A percentile compares a stretch with the other conserved stretches of the same genome.
Evolutionary conservation across 2,888 invertebrate species (phyloP).

Genomic region (Campopleginae sp.): DNA sequence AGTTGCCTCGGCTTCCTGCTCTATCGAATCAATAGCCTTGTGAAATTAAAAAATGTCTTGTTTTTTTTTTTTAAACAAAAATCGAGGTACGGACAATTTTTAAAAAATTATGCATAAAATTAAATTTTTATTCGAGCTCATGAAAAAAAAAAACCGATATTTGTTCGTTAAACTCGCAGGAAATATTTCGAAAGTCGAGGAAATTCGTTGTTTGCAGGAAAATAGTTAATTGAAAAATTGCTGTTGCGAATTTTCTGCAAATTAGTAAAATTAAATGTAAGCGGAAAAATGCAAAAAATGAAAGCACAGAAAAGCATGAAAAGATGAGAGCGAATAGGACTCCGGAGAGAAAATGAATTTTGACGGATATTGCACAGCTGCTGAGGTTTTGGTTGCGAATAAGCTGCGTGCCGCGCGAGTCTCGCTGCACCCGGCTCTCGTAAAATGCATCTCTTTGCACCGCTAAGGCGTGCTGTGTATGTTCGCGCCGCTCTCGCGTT

Average conservation of each 20-base stretch:
- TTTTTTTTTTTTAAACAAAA: not conserved
- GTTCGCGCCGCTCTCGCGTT: not conserved
- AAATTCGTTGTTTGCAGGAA: not conserved
- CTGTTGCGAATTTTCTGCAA: not conserved
- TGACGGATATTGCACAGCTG: constrained; percentile 49
- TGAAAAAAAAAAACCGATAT: not conserved
- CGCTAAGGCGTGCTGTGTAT: constrained; percentile 14
- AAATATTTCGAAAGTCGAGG: not conserved
- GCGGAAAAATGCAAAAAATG: not conserved
- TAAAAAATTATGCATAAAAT: too few species aligned
- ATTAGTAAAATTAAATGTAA: not conserved
- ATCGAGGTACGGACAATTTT: too few species aligned
- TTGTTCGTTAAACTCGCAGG: too few species aligned
- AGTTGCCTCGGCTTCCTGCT: not conserved
- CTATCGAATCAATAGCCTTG: not conserved
- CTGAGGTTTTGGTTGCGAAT: constrained; percentile 43
- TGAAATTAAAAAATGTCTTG: not conserved
- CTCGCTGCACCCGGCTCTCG: constrained; percentile 60
- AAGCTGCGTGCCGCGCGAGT: constrained; percentile 33
- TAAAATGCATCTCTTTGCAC: constrained; percentile 58
- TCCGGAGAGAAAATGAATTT: constrained; percentile 11
- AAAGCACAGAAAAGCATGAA: not conserved
- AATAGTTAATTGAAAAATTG: not conserved
- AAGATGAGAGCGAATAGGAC: not conserved
- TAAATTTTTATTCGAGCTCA: not conserved